These are phyloP conservation scores for Microplitis demolitor DNA, from an alignment of 1,140 invertebrate species.

Conservation along the genomic window DNA sequence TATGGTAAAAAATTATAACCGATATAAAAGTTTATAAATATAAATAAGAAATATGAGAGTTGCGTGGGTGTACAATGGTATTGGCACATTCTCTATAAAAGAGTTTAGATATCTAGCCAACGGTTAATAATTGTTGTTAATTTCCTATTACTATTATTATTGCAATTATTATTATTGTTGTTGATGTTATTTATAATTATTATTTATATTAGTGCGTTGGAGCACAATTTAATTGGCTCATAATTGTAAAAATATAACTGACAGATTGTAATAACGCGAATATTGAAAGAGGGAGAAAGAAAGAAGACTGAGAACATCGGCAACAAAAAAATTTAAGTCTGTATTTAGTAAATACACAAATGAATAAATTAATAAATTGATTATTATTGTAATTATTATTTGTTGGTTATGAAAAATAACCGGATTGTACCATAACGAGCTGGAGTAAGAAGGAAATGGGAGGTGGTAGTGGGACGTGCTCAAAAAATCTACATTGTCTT, in stretches of 20 bases:
- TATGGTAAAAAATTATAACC: neutral
- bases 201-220: neutral
- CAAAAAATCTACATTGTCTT: conserved; percentile 36
- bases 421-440: conserved; percentile 15
- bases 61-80: conserved; percentile 9
- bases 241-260: no score
- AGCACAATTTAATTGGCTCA: neutral
- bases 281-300: conserved; percentile 13
- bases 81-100: conserved; percentile 10
- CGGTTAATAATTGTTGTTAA: conserved; percentile 15
- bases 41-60: conserved; percentile 12
- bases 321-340: neutral
- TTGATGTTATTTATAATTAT: no score
- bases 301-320: neutral
- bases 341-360: neutral
- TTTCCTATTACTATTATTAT: no score
- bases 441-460: conserved; percentile 42
- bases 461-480: conserved; percentile 34
- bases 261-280: neutral
- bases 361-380: neutral
- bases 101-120: conserved; percentile 24
- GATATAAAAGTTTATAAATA: neutral
- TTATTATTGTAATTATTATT: neutral
- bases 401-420: neutral
- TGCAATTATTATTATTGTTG: no score